phyloP scores from a whole-genome alignment of 2,888 invertebrate species.

The Sisyra nigra region DNA sequence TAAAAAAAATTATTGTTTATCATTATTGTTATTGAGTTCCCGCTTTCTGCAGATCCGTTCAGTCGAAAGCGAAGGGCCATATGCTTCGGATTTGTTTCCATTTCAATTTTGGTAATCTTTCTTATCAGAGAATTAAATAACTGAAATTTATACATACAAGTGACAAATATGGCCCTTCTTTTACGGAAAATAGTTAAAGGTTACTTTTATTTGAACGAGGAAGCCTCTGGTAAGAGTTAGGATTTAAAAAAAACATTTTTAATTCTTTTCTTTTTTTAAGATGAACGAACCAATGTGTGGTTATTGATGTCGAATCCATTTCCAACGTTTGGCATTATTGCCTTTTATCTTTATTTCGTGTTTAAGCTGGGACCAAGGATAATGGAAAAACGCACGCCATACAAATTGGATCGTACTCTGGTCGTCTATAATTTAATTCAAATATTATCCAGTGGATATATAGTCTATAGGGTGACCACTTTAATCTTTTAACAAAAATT shows the following conservation, averaged over 20 bases:
- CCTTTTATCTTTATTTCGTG: slow-evolving; percentile 51
- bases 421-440: slow-evolving; percentile 52
- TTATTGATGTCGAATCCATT: slow-evolving; percentile 49
- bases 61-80: too few species aligned
- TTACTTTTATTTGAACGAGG: slow-evolving; percentile 16
- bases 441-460: slow-evolving; percentile 36
- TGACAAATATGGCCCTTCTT: slow-evolving; percentile 26
- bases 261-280: slow-evolving; percentile 24
- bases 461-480: slow-evolving; percentile 35
- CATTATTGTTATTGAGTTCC: too few species aligned
- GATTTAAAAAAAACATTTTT: slow-evolving; percentile 16
- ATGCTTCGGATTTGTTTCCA: too few species aligned
- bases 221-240: slow-evolving; percentile 17
- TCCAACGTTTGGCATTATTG: slow-evolving; percentile 35
- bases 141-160: too few species aligned
- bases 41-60: too few species aligned
- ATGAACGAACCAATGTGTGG: slow-evolving; percentile 46
- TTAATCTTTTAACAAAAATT: slow-evolving; percentile 3
- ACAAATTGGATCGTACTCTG: slow-evolving; percentile 44
- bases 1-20: too few species aligned
- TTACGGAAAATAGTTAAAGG: slow-evolving; percentile 22
- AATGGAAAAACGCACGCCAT: slow-evolving; percentile 50
- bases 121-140: too few species aligned
- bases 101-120: too few species aligned
- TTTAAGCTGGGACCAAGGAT: slow-evolving; percentile 51